Evolutionary conservation across 2,888 invertebrate species (phyloP).

Genomic region (Schrankia costaestrigalis): DNA sequence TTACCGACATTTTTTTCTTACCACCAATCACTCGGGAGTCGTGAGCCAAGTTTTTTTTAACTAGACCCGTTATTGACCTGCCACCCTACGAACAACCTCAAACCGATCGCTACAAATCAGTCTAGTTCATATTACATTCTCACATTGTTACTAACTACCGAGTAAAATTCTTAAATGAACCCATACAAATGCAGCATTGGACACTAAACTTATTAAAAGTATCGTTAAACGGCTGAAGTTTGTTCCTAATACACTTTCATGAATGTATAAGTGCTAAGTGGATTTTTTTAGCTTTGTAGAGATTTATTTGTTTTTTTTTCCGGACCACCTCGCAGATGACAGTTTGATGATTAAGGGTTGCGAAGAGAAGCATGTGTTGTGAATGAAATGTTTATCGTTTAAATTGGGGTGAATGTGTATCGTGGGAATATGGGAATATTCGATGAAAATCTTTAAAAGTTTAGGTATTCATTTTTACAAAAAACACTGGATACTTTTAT

Average conservation of each 20-base stretch:
- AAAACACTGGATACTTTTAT: too few species aligned
- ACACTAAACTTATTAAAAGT: conserved; percentile 11
- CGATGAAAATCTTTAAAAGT: too few species aligned
- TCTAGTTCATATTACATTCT: conserved; percentile 31
- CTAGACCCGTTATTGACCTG: conserved; percentile 58
- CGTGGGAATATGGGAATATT: conserved; percentile 23
- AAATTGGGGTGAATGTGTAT: conserved; percentile 27
- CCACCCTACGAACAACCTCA: conserved; percentile 41
- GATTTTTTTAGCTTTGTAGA: conserved; percentile 37
- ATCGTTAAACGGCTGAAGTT: conserved; percentile 9
- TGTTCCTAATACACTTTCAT: conserved; percentile 31
- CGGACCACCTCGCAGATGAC: conserved; percentile 47
- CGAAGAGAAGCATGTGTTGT: conserved; percentile 38
- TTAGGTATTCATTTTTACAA: too few species aligned
- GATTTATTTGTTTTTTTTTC: conserved; percentile 40
- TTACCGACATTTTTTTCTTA: conserved; percentile 52
- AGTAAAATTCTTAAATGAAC: conserved; percentile 6
- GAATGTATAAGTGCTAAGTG: conserved; percentile 50
- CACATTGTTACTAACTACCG: conserved; percentile 9
- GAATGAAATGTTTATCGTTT: conserved; percentile 30
- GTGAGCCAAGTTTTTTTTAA: conserved; percentile 62
- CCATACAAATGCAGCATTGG: conserved; percentile 25
- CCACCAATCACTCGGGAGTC: conserved; percentile 64
- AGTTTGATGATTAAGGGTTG: conserved; percentile 44
- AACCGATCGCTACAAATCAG: conserved; percentile 24